Base-by-base conservation (phyloP, 2,113 vertebrate genomes). In the Crotalus viridis region DNA sequence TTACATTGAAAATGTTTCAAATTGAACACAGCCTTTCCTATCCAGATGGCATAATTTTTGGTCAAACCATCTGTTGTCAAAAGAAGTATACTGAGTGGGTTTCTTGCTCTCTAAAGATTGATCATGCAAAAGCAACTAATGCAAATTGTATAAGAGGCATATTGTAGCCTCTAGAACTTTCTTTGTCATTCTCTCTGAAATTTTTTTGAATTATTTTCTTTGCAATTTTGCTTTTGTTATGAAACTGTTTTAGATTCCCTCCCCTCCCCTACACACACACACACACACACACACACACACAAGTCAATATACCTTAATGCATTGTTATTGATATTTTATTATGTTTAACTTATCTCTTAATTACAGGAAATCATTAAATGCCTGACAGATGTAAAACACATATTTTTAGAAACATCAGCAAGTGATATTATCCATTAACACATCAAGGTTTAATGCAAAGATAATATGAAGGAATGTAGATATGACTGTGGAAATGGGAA, bases 221-320 rank as follows among this genome's bases (percentile, higher is more conserved):
- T 87, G 52, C 64, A 85, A 89, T 69, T 54, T 91, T 92, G 94
- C 88, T 54, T 94, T 95, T 94, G 87, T 87, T 92, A 90, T 93
- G 52, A 64, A 89, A 57, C 43, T 74, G 94, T 48, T 89, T 92
- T 90, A 88, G 74, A 89, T 93, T 90, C 57, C 19, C 33, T 39
- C 33, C 43, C 43, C 43, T 43, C 43, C 6, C 8, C 81, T 91
- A 33, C 64, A 64, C 8, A 54, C 3, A 13, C 52, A 54, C 52
- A 54, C 10, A 54, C 52, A 52, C 52, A 12, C 52, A 24, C 8
- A 24, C 9, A 69, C 28, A 69, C 10, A 10, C 13, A 33, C 12
- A 12, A 69, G 28, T 86, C 55, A 19, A 87, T 91, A 87, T 61
- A 61, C 43, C 52, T 21, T 51, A 6, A 52, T 91, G 81, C 54